A percentile compares a stretch with the other conserved stretches of the same genome.
Conservation (phyloP, 2,113 vertebrate species). For the Pterocles burchelli region DNA sequence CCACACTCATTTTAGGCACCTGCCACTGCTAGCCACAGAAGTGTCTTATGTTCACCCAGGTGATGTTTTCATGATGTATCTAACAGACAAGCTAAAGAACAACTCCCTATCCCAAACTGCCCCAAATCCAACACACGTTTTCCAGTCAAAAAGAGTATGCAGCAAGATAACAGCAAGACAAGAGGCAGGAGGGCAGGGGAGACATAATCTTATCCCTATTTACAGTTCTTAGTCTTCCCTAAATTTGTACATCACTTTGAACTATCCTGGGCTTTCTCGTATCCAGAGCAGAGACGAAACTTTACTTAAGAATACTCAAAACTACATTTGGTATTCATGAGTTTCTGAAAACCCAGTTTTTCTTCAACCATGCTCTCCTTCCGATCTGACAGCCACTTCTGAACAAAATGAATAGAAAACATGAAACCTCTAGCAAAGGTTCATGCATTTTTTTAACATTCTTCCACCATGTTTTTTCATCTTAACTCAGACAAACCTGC, state of each 20-base stretch:
- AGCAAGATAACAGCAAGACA: not conserved
- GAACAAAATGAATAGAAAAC: fast-evolving
- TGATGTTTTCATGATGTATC: not conserved
- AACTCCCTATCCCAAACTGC: not conserved
- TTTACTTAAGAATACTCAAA: not conserved
- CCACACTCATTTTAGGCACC: not conserved
- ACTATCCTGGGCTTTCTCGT: not conserved
- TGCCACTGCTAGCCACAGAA: not conserved
- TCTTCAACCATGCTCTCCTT: not conserved
- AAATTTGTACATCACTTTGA: not conserved
- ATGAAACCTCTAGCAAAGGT: not conserved
- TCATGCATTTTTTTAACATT: not conserved
- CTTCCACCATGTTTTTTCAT: not conserved
- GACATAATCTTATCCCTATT: not conserved
- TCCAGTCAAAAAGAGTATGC: not conserved
- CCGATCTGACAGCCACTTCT: not conserved
- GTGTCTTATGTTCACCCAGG: not conserved
- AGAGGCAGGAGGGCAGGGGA: fast-evolving
- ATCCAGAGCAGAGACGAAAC: not conserved
- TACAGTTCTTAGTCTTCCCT: not conserved
- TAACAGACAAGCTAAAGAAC: not conserved
- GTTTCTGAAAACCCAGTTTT: not conserved
- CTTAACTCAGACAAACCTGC: not conserved
- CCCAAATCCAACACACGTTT: not conserved
- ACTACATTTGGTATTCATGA: not conserved